phyloP scores from a whole-genome alignment of 2,113 vertebrate genomes.

The Odontophorus gujanensis region DNA sequence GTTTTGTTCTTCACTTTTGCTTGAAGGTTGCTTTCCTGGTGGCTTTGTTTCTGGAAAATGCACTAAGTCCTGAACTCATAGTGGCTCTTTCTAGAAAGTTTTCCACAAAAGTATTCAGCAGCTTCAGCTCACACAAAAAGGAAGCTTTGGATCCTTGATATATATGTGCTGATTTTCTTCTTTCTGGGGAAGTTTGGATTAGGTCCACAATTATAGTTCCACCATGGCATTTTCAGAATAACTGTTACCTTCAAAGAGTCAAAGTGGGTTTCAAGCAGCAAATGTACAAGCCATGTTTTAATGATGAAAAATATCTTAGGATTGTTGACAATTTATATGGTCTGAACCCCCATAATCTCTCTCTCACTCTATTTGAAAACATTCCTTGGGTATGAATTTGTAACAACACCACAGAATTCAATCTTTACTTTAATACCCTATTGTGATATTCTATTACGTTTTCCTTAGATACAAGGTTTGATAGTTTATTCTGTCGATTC shows the following conservation, averaged over 20 bases:
- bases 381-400: background rate
- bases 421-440: background rate
- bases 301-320: background rate
- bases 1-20: background rate
- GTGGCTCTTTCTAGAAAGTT: background rate
- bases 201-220: background rate
- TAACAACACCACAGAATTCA: background rate
- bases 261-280: accelerated
- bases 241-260: background rate
- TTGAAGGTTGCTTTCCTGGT: background rate
- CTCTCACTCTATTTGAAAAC: background rate
- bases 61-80: background rate
- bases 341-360: background rate
- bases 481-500: background rate
- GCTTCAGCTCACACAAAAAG: background rate
- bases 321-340: background rate
- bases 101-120: background rate
- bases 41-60: background rate
- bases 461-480: background rate
- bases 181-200: background rate
- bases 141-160: background rate
- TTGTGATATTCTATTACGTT: background rate
- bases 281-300: background rate
- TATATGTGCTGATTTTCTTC: background rate
- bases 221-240: background rate